These are phyloP conservation scores for Potorous gilbertii DNA, from an alignment of 2,797 vertebrate species.

Conservation along the genomic window DNA sequence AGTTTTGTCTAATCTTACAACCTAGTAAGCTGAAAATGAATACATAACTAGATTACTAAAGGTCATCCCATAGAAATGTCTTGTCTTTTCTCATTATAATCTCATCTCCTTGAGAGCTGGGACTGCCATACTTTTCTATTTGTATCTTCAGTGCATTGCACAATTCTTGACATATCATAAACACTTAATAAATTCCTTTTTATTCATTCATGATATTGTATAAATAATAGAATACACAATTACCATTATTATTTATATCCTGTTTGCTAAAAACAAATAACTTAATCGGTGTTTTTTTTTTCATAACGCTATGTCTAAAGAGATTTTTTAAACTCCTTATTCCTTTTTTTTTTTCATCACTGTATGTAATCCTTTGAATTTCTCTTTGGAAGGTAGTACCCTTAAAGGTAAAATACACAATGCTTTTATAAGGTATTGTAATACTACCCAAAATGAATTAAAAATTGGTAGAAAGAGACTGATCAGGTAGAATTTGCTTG, in stretches of 20 bases:
- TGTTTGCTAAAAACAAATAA: conserved; percentile 37
- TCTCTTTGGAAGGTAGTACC: neutral
- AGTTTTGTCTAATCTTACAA: neutral
- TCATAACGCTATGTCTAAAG: neutral
- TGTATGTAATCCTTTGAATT: conserved; percentile 36
- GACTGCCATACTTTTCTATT: neutral
- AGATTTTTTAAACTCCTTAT: conserved; percentile 28
- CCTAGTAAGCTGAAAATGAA: neutral
- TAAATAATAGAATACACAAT: neutral
- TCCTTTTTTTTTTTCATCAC: conserved; percentile 49
- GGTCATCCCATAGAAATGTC: neutral
- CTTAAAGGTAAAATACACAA: conserved; percentile 26
- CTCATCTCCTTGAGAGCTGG: neutral
- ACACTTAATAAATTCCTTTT: too few relatives aligned
- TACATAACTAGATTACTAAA: neutral
- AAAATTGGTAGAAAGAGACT: conserved; percentile 40
- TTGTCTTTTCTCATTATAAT: neutral
- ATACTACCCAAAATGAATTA: neutral
- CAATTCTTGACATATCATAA: too few relatives aligned
- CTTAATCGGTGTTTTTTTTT: conserved; percentile 49
- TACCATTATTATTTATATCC: conserved; percentile 18
- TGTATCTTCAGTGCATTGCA: too few relatives aligned
- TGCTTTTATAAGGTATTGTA: conserved; percentile 14
- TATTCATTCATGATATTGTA: neutral
- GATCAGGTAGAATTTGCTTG: neutral